These are phyloP conservation scores for Ptychobarbus kaznakovi DNA, from an alignment of 2,797 vertebrate species.

Conservation along the genomic window DNA sequence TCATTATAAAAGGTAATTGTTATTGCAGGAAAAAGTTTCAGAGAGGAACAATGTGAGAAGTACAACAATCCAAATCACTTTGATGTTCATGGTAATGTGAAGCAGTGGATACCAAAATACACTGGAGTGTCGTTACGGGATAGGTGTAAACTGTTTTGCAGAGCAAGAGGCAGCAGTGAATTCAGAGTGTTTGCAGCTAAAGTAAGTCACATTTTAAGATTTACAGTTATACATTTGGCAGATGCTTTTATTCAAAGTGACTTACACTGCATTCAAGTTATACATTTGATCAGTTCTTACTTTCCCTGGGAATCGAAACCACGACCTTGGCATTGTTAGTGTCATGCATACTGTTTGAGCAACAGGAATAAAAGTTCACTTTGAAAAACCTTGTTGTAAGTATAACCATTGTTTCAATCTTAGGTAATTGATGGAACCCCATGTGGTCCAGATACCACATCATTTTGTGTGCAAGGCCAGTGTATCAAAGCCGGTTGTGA, in stretches of 20 bases:
- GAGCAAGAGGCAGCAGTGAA: conserved; percentile 87
- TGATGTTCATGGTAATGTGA: conserved; percentile 83
- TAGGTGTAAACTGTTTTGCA: conserved; percentile 94
- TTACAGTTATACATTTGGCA: conserved; percentile 2
- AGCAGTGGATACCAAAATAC: conserved; percentile 97
- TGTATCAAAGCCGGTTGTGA: conserved; percentile 97
- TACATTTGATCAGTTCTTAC: not conserved
- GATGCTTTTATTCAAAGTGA: not conserved
- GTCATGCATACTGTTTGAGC: not conserved
- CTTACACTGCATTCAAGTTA: not conserved
- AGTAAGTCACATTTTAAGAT: conserved; percentile 71
- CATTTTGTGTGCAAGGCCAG: conserved; percentile 93
- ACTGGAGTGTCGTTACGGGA: conserved; percentile 91
- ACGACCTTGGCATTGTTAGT: not conserved
- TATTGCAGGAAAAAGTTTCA: conserved; percentile 87
- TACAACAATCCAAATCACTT: conserved; percentile 88
- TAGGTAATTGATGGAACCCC: conserved; percentile 93
- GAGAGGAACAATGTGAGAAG: conserved; percentile 95
- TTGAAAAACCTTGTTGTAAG: not conserved
- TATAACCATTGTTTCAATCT: not conserved
- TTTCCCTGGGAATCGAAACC: not conserved
- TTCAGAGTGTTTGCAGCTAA: conserved; percentile 96
- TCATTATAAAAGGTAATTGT: conserved; percentile 3
- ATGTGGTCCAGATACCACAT: conserved; percentile 93
- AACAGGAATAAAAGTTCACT: not conserved